Evolutionary conservation across 2,113 vertebrate species (phyloP).

Genomic region (Heterocephalus glaber): DNA sequence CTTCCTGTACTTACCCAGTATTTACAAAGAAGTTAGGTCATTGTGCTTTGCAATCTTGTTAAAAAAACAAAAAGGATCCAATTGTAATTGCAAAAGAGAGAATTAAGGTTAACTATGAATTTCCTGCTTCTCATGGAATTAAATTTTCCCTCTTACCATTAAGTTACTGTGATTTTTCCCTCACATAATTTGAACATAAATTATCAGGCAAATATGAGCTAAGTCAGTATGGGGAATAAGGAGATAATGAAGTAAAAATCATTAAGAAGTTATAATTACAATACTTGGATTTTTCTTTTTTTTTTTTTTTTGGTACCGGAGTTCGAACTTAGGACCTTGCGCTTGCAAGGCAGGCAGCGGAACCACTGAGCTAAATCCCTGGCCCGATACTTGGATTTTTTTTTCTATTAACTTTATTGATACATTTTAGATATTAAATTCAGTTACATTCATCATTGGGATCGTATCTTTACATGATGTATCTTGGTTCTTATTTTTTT

Average conservation of each 20-base stretch:
- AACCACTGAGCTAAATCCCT: no score
- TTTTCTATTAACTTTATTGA: no score
- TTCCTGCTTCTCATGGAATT: slow-evolving; percentile 63
- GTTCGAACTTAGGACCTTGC: no score
- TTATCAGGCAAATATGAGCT: slow-evolving; percentile 54
- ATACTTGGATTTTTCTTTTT: neutral
- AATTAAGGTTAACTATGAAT: slow-evolving; percentile 64
- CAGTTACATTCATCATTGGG: no score
- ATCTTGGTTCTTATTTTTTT: no score
- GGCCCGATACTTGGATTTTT: no score
- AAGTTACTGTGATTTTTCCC: slow-evolving; percentile 40
- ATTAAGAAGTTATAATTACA: slow-evolving; percentile 67
- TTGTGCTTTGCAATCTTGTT: neutral
- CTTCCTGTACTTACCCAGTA: neutral
- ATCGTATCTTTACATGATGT: no score
- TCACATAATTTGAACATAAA: slow-evolving; percentile 63
- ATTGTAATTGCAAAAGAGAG: slow-evolving; percentile 23
- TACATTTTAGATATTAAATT: no score
- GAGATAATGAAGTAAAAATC: slow-evolving; percentile 72
- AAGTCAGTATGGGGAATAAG: slow-evolving; percentile 43
- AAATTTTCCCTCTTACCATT: slow-evolving; percentile 50
- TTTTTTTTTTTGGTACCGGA: no score
- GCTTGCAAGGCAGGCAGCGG: no score
- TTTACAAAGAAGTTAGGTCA: neutral
- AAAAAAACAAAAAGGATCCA: slow-evolving; percentile 18